Conservation (phyloP, 2,888 invertebrate genomes). For the Dermolepida albohirtum region DNA sequence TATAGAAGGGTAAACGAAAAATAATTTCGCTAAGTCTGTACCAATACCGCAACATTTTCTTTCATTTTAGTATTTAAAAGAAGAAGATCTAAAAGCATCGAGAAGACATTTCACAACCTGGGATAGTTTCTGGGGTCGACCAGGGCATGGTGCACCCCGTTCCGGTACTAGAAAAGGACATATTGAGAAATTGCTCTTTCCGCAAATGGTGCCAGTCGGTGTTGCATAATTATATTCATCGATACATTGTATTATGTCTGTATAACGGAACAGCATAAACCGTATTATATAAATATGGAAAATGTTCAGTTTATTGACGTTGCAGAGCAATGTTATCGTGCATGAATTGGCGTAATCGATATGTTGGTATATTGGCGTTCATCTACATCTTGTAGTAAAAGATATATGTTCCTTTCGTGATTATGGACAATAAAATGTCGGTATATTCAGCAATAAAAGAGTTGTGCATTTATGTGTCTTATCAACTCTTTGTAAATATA, state of each 20-base stretch:
- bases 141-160: conserved; percentile 74
- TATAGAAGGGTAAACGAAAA: conserved; percentile 58
- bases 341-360: conserved; percentile 1
- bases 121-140: conserved; percentile 83
- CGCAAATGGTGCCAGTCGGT: conserved; percentile 57
- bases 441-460: too few species aligned
- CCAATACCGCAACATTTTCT: neutral
- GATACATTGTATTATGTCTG: conserved; percentile 4
- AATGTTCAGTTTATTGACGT: conserved; percentile 5
- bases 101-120: conserved; percentile 81
- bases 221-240: conserved; percentile 46
- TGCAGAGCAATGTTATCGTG: neutral
- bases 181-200: conserved; percentile 60
- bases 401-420: too few species aligned
- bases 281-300: neutral
- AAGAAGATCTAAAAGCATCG: conserved; percentile 74
- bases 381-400: too few species aligned
- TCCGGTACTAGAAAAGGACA: conserved; percentile 57
- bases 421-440: too few species aligned
- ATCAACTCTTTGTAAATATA: too few species aligned
- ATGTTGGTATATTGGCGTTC: neutral
- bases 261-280: too few species aligned
- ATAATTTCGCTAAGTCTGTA: neutral
- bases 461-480: too few species aligned
- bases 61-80: conserved; percentile 71